These are phyloP conservation scores for Periplaneta americana DNA, from an alignment of 1,140 invertebrate genomes.

Conservation along the genomic window DNA sequence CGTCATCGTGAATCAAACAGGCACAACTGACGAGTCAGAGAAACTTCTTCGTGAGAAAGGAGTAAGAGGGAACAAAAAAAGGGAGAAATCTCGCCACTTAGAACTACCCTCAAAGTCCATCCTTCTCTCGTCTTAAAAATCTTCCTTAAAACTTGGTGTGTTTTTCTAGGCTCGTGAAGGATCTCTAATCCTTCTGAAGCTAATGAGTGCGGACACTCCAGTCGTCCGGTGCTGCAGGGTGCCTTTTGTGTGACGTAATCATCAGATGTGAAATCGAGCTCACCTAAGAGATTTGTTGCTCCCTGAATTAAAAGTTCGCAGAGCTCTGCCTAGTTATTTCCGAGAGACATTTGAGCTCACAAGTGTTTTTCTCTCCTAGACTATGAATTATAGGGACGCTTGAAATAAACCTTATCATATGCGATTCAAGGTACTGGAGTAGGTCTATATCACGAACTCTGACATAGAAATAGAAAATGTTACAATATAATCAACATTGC, in stretches of 20 bases:
- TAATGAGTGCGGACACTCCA: background rate
- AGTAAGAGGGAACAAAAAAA: background rate
- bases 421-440: no score
- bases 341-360: no score
- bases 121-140: background rate
- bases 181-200: background rate
- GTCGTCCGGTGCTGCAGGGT: background rate
- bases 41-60: background rate
- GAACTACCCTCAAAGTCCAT: background rate
- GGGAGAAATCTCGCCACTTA: background rate
- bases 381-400: no score
- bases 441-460: no score
- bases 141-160: background rate
- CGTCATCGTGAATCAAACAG: background rate
- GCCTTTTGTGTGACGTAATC: background rate
- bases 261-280: background rate
- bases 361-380: no score
- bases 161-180: background rate
- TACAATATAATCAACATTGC: no score
- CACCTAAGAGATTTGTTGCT: background rate
- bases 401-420: no score
- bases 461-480: no score
- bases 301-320: background rate
- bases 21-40: background rate
- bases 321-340: no score